Conservation (phyloP, 2,888 invertebrate species). For the Synergus umbraculus region DNA sequence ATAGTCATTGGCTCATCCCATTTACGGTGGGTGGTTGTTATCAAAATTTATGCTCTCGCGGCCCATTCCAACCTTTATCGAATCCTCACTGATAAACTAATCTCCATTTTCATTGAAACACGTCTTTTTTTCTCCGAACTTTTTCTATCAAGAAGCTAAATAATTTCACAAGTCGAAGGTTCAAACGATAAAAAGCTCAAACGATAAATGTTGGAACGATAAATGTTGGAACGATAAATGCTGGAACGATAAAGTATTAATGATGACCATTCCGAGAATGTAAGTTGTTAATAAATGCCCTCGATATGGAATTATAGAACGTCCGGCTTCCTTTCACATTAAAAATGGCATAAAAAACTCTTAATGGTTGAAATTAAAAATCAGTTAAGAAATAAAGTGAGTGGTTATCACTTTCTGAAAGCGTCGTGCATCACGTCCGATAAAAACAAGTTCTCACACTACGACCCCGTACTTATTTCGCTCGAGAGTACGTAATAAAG, state of each 20-base stretch:
- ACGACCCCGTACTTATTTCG: slow-evolving; percentile 56
- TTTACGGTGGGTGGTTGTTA: slow-evolving; percentile 65
- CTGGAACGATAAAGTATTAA: no score
- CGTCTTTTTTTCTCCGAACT: background rate
- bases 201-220: no score
- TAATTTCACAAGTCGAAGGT: background rate
- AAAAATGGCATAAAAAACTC: background rate
- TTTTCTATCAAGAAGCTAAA: background rate
- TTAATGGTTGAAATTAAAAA: background rate
- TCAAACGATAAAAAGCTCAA: no score
- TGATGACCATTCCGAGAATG: no score
- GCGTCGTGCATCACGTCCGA: slow-evolving; percentile 37
- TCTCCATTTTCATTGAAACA: slow-evolving; percentile 16
- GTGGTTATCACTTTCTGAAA: background rate
- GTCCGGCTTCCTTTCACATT: background rate
- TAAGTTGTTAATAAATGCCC: no score
- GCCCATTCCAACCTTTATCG: slow-evolving; percentile 54
- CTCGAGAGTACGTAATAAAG: slow-evolving; percentile 55
- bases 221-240: no score
- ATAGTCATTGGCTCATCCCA: slow-evolving; percentile 65
- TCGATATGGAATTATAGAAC: no score
- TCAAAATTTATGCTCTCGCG: slow-evolving; percentile 69
- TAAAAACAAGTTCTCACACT: slow-evolving; percentile 61
- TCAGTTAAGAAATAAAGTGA: background rate
- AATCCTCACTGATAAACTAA: slow-evolving; percentile 52